Evolutionary conservation across 2,797 vertebrate genomes (phyloP).

Genomic region (Choloepus didactylus): DNA sequence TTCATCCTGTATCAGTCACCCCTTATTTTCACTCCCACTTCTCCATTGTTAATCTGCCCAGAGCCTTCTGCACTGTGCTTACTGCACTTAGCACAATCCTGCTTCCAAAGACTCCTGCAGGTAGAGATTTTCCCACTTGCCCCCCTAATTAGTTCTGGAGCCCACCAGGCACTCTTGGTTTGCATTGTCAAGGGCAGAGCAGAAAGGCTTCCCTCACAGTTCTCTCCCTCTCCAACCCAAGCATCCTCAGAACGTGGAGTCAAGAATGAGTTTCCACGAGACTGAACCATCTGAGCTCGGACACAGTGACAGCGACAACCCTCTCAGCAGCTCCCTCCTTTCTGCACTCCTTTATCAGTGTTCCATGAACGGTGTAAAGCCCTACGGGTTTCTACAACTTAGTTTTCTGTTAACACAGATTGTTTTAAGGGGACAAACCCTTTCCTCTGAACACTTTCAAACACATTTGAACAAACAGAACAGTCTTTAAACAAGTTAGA

Average conservation of each 20-base stretch:
- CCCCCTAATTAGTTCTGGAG: too few species aligned
- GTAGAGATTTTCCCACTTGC: not conserved
- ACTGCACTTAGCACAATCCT: not conserved
- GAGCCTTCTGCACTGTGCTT: too few species aligned
- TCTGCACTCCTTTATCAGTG: accelerated
- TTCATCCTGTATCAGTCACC: not conserved
- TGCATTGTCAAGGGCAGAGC: not conserved
- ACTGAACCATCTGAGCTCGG: too few species aligned
- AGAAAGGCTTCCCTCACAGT: not conserved
- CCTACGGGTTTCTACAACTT: accelerated
- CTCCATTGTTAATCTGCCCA: not conserved
- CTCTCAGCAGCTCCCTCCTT: too few species aligned
- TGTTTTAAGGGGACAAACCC: constrained; percentile 11
- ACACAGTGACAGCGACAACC: accelerated
- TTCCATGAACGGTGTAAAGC: accelerated
- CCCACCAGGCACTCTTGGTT: not conserved
- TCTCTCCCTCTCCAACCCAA: not conserved
- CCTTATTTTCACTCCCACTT: not conserved
- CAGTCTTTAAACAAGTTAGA: not conserved
- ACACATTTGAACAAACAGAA: constrained; percentile 42
- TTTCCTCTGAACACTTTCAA: constrained; percentile 47
- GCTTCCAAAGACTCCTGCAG: not conserved
- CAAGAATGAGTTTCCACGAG: not conserved
- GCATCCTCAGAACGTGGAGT: not conserved
- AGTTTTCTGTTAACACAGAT: not conserved